Evolutionary conservation across 2,888 invertebrate genomes (phyloP), one percentile per base, ranked within the genome.

Genomic region (Plebejus argus): DNA sequence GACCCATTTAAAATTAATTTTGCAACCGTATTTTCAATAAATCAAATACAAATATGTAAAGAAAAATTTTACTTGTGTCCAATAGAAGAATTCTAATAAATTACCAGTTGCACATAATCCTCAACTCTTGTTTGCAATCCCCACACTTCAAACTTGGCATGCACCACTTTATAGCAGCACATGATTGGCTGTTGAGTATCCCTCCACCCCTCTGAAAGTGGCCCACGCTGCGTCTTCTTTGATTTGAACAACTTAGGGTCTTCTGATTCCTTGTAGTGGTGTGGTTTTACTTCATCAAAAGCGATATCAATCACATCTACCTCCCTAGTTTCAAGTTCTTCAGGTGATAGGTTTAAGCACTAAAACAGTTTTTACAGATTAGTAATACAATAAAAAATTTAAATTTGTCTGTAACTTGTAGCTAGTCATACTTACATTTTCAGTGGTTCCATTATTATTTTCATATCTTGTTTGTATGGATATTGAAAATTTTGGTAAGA

Each of bases 91-190:
- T n/a, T n/a, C n/a, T n/a, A n/a, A n/a, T n/a, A n/a, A n/a, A n/a
- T n/a, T 28, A 97, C 97, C 84, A 95, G 96, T 84, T 98, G 98
- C 77, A 98, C 96, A 88, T 97, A 98, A 78, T 98, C 97, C 89
- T 98, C 98, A 0, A 98, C 97, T 88, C 95, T 96, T 1, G 98
- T 97, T 90, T 98, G 98, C 80, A 98, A 91, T 0, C 98, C 98
- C 97, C 98, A 98, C 5, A 99, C 97, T 91, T 98, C 98, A 89
- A 98, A 98, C 80, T 96, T 97, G 53, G 97, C 97, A 86, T 96
- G 95, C 0, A 98, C 98, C 77, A 97, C 92, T 90, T 99, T 98
- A 86, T 99, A 99, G 79, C 98, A 98, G 91, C 98, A 98, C 98
- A 98, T 98, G 76, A 98, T 96, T 0, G 98, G 98, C 80, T 95